These are phyloP conservation scores for Thinocorus orbignyianus DNA, from an alignment of 2,113 vertebrate genomes.

Conservation along the genomic window DNA sequence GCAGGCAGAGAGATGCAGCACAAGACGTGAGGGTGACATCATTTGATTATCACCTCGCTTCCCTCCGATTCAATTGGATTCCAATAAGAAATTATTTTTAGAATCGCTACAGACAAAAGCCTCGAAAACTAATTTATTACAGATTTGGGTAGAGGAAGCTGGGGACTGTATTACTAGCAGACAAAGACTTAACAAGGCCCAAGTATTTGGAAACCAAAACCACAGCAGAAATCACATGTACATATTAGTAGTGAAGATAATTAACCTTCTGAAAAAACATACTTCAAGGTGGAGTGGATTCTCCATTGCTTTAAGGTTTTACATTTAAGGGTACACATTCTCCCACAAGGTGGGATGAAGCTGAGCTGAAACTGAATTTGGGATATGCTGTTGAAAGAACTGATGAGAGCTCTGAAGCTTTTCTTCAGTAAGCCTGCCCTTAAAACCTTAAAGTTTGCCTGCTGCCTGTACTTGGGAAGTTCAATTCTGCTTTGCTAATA, in stretches of 20 bases:
- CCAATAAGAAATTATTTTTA: constrained; percentile 58
- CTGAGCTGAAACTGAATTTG: neutral
- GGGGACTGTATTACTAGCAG: neutral
- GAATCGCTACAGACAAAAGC: constrained; percentile 28
- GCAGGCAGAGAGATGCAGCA: neutral
- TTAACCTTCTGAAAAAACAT: neutral
- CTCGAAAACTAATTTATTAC: constrained; percentile 11
- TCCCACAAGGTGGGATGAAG: neutral
- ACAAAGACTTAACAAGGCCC: neutral
- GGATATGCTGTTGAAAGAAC: neutral
- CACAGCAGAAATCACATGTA: neutral
- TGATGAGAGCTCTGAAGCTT: neutral
- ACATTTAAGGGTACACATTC: neutral
- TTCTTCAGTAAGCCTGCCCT: neutral
- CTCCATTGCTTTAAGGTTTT: neutral
- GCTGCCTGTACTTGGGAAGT: neutral
- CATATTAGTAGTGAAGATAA: neutral
- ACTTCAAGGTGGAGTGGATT: neutral
- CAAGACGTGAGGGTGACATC: constrained; percentile 48
- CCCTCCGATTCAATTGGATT: constrained; percentile 2
- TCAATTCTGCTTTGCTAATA: neutral
- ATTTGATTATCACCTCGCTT: constrained; percentile 57
- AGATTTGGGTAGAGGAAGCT: neutral
- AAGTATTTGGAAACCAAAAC: neutral
- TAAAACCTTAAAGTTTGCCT: neutral